Evolutionary conservation across 2,888 invertebrate genomes (phyloP), one percentile per base, ranked within the genome.

Genomic region (Diaphora mendica): DNA sequence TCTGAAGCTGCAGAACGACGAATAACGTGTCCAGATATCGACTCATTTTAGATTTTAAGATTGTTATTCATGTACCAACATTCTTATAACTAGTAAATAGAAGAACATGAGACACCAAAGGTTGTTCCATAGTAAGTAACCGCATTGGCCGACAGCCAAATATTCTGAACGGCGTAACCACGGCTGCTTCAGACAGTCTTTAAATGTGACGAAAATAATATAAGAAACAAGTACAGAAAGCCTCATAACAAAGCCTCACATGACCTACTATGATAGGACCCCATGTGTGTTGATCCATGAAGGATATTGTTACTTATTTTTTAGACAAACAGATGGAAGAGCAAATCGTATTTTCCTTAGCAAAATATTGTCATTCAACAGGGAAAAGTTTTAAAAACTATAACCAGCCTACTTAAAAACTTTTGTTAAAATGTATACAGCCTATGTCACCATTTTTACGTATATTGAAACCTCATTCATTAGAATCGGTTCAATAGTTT

Each of bases 181-280:
- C 77, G 84, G 87, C 87, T 86, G 79, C 75, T 77, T 71, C 78
- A 76, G 70, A 83, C 85, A 86, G 85, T 88, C 83, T 87, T 81
- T 82, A 93, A 90, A 87, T 91, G 91, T 93, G 91, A 91, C 88
- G 85, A 90, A 90, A 90, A 90, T 91, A 91, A 90, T 89, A 82
- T 89, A 87, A 90, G 84, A 86, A 86, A 85, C 87, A 85, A 83
- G 83, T 80, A 85, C 79, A 87, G 87, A 82, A 78, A 39, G 66
- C 71, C 75, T 74, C 82, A 82, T 84, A 82, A 78, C 75, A 81
- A 81, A 82, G 71, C 75, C 78, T 77, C 69, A 82, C 68, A 79
- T 84, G 77, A 77, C 68, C 30, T 64, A 71, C 65, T 71, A 70
- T 70, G 69, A 72, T 78, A 67, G 77, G 75, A 74, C 69, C 69